Evolutionary conservation across 2,888 invertebrate species (phyloP), one percentile per base, ranked within the genome.

Genomic region (Mythimna impura): DNA sequence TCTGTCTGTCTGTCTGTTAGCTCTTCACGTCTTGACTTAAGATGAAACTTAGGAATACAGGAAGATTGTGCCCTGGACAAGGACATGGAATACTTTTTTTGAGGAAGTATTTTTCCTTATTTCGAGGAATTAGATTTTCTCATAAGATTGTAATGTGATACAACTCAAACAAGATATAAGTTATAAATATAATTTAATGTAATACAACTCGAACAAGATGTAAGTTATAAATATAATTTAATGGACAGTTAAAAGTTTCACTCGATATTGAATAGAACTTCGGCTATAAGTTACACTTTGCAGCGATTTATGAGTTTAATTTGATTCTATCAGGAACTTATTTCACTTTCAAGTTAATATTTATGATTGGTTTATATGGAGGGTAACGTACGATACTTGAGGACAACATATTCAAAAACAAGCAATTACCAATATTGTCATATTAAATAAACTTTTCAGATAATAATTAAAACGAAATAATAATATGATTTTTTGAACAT

Each of bases 191-290:
- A 55, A 36, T 71, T 67, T 76, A 76, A 30, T 30, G 30, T 30
- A 9, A 36, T 2, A 30, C 43, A 65, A 61, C 43, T 68, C 22
- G 65, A 60, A 58, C 47, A 63, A 71, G 55, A 66, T 64, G 64
- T 57, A 36, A 55, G 55, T 43, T 64, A 60, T 57, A 81, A 66
- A 69, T 72, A 76, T 68, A 55, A 47, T 71, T 67, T 76, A 76
- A 76, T 73, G 63, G 63, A 55, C 78, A 64, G 68, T 77, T 76
- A 52, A 69, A 66, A 66, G 47, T 80, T 62, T 12, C 10, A 20
- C 55, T 36, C 66, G 63, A 77, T 81, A 80, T 73, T 69, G 66
- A 80, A 80, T 67, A 50, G 47, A 80, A 81, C 60, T 81, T 80
- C 7, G 63, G 52, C 68, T 40, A 52, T 69, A 71, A 76, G 58